A percentile compares a stretch with the other conserved stretches of the same genome.
These are phyloP conservation scores for Hippocampus barbouri DNA, from an alignment of 2,113 vertebrate species.

Conservation along the genomic window DNA sequence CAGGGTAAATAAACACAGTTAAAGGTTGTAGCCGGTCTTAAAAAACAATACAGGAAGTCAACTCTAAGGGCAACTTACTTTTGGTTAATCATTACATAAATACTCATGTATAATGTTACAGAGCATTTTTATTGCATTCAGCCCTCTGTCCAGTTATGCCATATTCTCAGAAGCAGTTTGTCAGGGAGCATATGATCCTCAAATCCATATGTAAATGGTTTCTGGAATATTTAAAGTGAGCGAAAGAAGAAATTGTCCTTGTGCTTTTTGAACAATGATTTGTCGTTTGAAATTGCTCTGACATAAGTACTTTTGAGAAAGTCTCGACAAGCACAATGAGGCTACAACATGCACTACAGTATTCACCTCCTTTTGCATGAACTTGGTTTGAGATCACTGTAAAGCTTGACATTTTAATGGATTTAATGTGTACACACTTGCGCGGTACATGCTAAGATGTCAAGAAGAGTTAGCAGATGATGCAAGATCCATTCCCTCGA, in stretches of 20 bases:
- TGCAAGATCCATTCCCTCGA: conserved; percentile 10
- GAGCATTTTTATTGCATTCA: conserved; percentile 20
- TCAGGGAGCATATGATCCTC: conserved; percentile 53
- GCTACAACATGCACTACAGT: conserved; percentile 32
- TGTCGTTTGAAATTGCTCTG: conserved; percentile 37
- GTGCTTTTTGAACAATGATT: conserved; percentile 24
- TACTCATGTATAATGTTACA: conserved; percentile 16
- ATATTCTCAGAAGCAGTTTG: conserved; percentile 46
- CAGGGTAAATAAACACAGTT: conserved; percentile 3
- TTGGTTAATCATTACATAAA: conserved; percentile 24
- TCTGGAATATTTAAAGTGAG: conserved; percentile 28
- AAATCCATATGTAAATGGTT: conserved; percentile 41
- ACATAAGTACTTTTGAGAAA: conserved; percentile 33
- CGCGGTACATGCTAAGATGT: conserved; percentile 32
- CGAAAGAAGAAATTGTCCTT: conserved; percentile 28
- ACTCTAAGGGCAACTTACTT: conserved; percentile 5
- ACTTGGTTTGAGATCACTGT: conserved; percentile 42
- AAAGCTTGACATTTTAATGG: conserved; percentile 61
- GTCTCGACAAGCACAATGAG: conserved; percentile 49
- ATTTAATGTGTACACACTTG: conserved; percentile 58
- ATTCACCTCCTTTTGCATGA: conserved; percentile 34
- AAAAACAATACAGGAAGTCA: neutral
- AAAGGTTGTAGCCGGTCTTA: conserved; percentile 3
- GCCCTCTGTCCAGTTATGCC: conserved; percentile 22
- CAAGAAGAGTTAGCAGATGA: conserved; percentile 14